Percentiles rank a stretch among this genome's conserved stretches.
Evolutionary conservation across 2,113 vertebrate species (phyloP).

Genomic region (Crotalus tigris): DNA sequence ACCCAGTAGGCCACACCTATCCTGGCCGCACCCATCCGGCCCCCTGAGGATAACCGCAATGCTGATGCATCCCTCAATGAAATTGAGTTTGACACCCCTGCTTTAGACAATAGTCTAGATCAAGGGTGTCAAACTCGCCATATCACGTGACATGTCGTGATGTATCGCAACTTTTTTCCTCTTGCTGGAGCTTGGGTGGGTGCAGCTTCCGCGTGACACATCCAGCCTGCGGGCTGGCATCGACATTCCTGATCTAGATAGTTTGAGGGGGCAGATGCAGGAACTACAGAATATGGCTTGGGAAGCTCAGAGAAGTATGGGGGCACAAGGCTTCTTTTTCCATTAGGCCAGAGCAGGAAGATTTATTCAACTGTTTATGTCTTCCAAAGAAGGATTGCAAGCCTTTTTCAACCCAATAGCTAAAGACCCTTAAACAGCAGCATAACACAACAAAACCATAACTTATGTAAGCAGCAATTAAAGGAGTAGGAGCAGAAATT

Average conservation of each 20-base stretch:
- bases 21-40: too few species aligned
- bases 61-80: too few species aligned
- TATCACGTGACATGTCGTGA: too few species aligned
- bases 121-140: too few species aligned
- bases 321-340: neutral
- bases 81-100: too few species aligned
- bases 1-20: too few species aligned
- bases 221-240: too few species aligned
- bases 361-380: neutral
- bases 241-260: neutral
- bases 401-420: neutral
- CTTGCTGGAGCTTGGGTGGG: too few species aligned
- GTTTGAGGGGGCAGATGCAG: neutral
- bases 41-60: too few species aligned
- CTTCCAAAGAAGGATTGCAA: neutral
- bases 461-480: neutral
- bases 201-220: too few species aligned
- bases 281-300: neutral
- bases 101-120: neutral
- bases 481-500: neutral
- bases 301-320: neutral
- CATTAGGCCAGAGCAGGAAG: neutral
- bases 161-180: too few species aligned
- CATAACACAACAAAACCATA: neutral
- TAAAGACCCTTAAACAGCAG: neutral